Conservation (phyloP, 2,888 invertebrate genomes). For the Caenorhabditis becei region DNA sequence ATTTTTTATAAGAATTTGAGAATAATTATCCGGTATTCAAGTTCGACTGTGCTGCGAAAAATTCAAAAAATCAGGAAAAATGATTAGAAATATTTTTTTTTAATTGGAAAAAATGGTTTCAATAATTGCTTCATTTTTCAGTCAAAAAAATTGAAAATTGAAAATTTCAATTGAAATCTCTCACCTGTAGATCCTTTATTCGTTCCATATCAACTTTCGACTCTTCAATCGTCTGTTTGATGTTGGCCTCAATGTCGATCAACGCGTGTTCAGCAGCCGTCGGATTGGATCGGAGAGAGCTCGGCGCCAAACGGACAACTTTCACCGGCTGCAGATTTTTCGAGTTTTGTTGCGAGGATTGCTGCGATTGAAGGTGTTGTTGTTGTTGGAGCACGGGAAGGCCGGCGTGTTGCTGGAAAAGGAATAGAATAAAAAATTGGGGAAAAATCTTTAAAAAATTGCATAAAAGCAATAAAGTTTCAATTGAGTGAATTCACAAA, state of each 20-base stretch:
- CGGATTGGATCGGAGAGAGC: conserved; percentile 24
- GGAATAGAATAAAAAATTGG: no score
- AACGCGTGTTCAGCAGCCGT: conserved; percentile 34
- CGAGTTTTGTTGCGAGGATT: conserved; percentile 13
- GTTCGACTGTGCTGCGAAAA: no score
- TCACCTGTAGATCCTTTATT: conserved; percentile 44
- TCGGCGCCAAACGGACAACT: conserved; percentile 51
- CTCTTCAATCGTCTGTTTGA: conserved; percentile 50
- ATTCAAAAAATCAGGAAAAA: no score
- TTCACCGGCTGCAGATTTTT: conserved; percentile 36
- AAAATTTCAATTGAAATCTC: no score
- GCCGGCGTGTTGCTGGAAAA: not conserved
- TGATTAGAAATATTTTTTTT: no score
- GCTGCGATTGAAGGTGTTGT: conserved; percentile 29
- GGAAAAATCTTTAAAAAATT: conserved; percentile 6
- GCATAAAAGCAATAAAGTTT: no score
- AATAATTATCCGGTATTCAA: no score
- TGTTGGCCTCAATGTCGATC: conserved; percentile 44
- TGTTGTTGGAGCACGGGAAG: conserved; percentile 5
- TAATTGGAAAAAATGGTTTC: no score
- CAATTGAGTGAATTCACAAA: no score
- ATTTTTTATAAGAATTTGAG: no score
- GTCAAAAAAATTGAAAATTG: no score
- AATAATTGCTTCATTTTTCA: no score
- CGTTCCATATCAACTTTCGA: conserved; percentile 43